These are phyloP conservation scores for Pteronura brasiliensis DNA, from an alignment of 2,113 vertebrate genomes.

Conservation along the genomic window DNA sequence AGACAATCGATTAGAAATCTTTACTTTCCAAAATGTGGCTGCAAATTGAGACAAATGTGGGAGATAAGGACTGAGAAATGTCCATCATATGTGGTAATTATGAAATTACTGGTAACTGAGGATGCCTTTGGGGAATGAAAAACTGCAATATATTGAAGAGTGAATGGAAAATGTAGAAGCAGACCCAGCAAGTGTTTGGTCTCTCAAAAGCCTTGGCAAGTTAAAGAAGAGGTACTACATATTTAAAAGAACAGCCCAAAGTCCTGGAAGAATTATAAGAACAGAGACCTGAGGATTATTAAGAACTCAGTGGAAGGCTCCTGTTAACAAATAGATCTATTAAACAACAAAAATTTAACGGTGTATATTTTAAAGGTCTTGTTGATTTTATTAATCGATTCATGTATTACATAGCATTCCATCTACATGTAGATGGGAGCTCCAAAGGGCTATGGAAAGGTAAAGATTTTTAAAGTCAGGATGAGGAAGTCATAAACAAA, in stretches of 20 bases:
- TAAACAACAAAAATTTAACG: neutral
- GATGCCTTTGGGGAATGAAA: neutral
- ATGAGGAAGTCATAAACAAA: neutral
- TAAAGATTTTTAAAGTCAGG: neutral
- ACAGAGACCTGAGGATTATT: neutral
- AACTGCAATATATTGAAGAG: neutral
- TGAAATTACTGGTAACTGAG: neutral
- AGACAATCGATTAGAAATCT: neutral
- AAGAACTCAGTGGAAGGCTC: neutral
- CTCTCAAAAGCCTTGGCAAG: neutral
- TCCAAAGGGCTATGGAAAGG: neutral
- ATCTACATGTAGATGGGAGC: neutral
- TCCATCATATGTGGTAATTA: neutral
- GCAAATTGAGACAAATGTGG: neutral
- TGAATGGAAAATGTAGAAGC: neutral
- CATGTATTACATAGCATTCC: neutral
- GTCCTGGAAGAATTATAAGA: neutral
- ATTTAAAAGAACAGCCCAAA: neutral
- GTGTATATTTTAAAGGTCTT: neutral
- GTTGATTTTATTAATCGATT: neutral
- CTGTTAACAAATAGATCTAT: neutral
- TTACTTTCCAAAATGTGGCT: constrained; percentile 14
- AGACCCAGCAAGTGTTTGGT: neutral
- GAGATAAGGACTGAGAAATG: neutral
- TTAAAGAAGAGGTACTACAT: neutral